Conservation (phyloP, 2,888 invertebrate species). For the Drosophila infuscata region DNA sequence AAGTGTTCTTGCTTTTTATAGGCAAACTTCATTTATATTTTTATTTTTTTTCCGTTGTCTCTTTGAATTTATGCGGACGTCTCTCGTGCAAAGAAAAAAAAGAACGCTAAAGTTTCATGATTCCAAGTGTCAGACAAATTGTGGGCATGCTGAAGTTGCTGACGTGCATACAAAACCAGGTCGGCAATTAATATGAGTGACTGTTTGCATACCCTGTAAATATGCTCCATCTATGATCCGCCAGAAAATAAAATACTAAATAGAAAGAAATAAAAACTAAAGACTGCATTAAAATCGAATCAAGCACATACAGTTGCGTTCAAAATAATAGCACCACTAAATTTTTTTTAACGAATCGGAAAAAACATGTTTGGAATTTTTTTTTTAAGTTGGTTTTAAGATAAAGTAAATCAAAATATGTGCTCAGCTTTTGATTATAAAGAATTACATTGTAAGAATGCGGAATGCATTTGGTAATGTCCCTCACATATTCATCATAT, state of each 20-base stretch:
- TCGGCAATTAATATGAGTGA: background rate
- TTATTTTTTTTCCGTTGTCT: constrained; percentile 24
- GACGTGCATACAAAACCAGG: constrained; percentile 56
- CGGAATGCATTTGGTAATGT: background rate
- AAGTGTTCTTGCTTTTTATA: constrained; percentile 34
- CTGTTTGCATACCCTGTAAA: constrained; percentile 24
- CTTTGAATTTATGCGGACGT: constrained; percentile 74
- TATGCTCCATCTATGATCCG: background rate
- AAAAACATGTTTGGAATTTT: too few species aligned
- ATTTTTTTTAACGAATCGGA: too few species aligned
- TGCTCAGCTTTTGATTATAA: background rate
- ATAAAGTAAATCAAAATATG: too few species aligned
- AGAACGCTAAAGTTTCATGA: constrained; percentile 41
- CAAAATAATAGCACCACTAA: too few species aligned
- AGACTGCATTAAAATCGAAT: too few species aligned
- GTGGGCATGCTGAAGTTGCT: constrained; percentile 45
- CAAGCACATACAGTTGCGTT: too few species aligned
- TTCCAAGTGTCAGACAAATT: constrained; percentile 65
- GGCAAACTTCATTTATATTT: constrained; percentile 55
- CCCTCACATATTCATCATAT: too few species aligned
- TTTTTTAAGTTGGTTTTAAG: too few species aligned
- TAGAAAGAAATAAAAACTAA: too few species aligned
- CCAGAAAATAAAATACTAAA: background rate
- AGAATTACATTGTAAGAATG: background rate
- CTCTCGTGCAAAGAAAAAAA: constrained; percentile 46